Base-by-base conservation (phyloP, 2,113 vertebrate species). In the Hippolais icterina region DNA sequence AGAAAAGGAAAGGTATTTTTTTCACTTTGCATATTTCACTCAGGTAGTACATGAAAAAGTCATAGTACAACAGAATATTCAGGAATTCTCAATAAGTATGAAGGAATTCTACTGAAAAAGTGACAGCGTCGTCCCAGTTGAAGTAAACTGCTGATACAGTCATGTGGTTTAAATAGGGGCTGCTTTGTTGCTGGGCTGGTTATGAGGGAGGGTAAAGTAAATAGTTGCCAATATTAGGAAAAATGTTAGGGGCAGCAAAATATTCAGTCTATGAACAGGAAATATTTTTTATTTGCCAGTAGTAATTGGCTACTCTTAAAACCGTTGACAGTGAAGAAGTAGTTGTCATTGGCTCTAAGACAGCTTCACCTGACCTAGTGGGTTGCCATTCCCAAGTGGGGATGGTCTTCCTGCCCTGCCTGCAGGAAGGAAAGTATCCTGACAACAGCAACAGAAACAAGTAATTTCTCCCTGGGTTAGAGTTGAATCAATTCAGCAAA, bases 1-100 rank as follows among this genome's bases (percentile, higher is more conserved):
- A 98, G 98, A 91, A 98, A 98, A 84, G 98, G 98, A 94, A 98
- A 98, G 98, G 98, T 98, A 96, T 66, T 17, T 75, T 35, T 44
- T 70, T 63, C 33, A 25, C 11, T 60, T 87, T 16, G 15, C 0
- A 0, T 29, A 87, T 77, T 53, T 89, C 25, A 21, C 17, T 2
- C 16, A 3, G 1, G 0, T 21, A 25, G 50, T 61, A 22, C 54
- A 69, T 83, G 22, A 52, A 47, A 68, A 60, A 65, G 23, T 47
- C 33, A 3, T 35, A 61, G 59, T 31, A 35, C 65, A 76, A 35
- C 15, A 20, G 16, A 82, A 75, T 53, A 76, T 57, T 69, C 27
- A 53, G 46, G 46, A 83, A 7, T 20, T 19, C 54, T 89, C 11
- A 33, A 31, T 61, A 85, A 57, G 35, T 65, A 52, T 41, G 50